Evolutionary conservation across 2,888 invertebrate genomes (phyloP), one percentile per base, ranked within the genome.

Genomic region (Tholera decimalis): DNA sequence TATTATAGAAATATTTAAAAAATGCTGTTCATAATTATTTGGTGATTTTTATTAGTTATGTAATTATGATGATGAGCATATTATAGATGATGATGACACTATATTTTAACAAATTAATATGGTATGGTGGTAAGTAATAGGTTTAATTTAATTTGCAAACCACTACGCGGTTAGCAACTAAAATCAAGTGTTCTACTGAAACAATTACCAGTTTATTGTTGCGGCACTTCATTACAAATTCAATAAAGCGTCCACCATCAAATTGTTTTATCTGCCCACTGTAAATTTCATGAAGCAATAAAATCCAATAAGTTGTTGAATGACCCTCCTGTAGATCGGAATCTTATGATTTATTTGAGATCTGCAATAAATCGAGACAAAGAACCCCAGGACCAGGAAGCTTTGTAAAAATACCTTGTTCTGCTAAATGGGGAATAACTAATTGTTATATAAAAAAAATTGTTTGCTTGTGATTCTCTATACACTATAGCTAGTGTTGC

Each of bases 221-320:
- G 20, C 35, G 20, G 26, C 20, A 50, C 20, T 50, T 41, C 46
- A 35, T 49, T 50, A 44, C 56, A 26, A 55, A 58, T 58, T 59
- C 50, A 57, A 57, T 64, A 50, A 77, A 72, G 28, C n/a, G 8
- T 49, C 18, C 56, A 49, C 22, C 54, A 37, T 64, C 44, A 20
- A 54, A 50, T 26, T 46, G 24, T 50, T 62, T 49, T 53, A 60
- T 41, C 15, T 46, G 37, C n/a, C 37, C 20, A 35, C 47, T 61
- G 50, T 44, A 50, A 47, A 59, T 67, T 62, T 59, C 26, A 50
- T 63, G 46, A 28, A 51, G 46, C 57, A 59, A 79, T 65, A 61
- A 46, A 69, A 71, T 59, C 63, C 54, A 65, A 67, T 70, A 68
- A 78, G 63, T 57, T 56, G 54, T 51, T 65, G 49, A 41, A 68